These are phyloP conservation scores for Eueremaeus valkanovi DNA, from an alignment of 2,888 invertebrate genomes.

Conservation along the genomic window DNA sequence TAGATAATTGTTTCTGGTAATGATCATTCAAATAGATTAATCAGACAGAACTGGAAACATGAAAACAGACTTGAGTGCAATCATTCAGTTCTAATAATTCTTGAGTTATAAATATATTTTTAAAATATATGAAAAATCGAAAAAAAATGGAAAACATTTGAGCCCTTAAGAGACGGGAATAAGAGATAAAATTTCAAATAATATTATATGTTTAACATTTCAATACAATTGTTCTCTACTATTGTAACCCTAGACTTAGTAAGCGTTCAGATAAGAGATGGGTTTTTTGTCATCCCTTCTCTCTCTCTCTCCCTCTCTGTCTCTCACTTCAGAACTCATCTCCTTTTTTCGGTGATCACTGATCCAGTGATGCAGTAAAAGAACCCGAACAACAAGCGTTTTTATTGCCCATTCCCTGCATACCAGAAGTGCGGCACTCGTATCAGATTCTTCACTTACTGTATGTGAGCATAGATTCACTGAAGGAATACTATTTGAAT, in stretches of 20 bases:
- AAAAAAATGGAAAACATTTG: neutral
- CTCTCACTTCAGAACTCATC: neutral
- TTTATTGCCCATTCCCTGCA: conserved; percentile 28
- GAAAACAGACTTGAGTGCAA: too few relatives aligned
- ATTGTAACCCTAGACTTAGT: neutral
- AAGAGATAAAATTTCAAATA: conserved; percentile 9
- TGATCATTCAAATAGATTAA: too few relatives aligned
- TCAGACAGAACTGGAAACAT: too few relatives aligned
- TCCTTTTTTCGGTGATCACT: neutral
- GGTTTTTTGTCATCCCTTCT: neutral
- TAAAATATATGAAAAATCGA: neutral
- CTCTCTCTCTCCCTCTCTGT: neutral
- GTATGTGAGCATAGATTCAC: neutral
- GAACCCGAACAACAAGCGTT: neutral
- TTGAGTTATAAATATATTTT: neutral
- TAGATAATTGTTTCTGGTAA: too few relatives aligned
- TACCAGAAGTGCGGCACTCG: conserved; percentile 7
- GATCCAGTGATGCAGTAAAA: conserved; percentile 19
- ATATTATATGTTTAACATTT: conserved; percentile 28
- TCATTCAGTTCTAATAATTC: too few relatives aligned
- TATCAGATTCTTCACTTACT: neutral
- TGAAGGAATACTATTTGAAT: neutral
- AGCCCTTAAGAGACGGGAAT: neutral
- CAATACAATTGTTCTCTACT: conserved; percentile 11
- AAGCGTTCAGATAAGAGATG: neutral